Conservation (phyloP, 2,113 vertebrate species). For the Diadophis punctatus region DNA sequence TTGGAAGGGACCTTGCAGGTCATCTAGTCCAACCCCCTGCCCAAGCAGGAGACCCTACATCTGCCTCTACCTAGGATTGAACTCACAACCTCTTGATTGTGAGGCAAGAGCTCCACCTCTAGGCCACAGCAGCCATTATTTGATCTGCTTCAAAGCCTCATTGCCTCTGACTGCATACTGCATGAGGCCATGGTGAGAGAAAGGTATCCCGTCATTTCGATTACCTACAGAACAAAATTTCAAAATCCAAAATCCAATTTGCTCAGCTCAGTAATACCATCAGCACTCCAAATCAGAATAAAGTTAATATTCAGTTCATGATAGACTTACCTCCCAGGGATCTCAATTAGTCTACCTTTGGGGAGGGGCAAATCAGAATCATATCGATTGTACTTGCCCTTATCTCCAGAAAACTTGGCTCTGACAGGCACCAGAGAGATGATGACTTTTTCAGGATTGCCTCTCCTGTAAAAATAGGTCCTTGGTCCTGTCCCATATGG, state of each 20-base stretch:
- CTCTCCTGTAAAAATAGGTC: background rate
- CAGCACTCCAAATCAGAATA: background rate
- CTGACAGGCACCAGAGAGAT: background rate
- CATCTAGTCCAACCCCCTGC: too few relatives aligned
- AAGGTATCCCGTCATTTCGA: background rate
- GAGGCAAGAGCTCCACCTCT: too few relatives aligned
- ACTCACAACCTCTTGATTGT: too few relatives aligned
- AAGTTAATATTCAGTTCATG: background rate
- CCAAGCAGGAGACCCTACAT: too few relatives aligned
- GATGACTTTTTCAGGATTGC: background rate
- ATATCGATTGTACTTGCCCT: background rate
- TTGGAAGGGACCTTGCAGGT: too few relatives aligned
- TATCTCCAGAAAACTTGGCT: background rate
- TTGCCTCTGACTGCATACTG: background rate
- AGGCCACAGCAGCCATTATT: too few relatives aligned
- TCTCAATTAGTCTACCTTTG: background rate
- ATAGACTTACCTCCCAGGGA: background rate
- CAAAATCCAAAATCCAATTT: background rate
- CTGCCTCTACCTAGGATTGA: too few relatives aligned
- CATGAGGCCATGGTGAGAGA: background rate
- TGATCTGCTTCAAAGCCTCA: background rate
- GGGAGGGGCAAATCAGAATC: background rate
- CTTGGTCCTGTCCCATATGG: background rate
- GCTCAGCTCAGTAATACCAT: background rate
- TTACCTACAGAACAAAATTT: too few relatives aligned